phyloP scores from a whole-genome alignment of 2,113 vertebrate genomes.

The Chrysemys picta region DNA sequence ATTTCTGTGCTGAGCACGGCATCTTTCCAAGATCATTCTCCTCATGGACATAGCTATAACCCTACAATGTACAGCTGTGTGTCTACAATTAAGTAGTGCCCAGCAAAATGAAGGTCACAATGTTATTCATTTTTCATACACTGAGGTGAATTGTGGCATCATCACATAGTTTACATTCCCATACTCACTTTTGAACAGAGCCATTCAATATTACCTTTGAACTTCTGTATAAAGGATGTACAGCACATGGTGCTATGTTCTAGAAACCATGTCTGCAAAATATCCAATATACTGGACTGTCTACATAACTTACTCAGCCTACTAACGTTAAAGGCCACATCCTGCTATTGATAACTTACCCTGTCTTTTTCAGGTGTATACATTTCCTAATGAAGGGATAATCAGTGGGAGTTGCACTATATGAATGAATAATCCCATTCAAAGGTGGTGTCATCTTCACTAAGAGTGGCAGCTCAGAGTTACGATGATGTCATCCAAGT shows the following conservation, averaged over 20 bases:
- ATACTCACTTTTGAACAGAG: neutral
- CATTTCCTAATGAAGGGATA: constrained; percentile 58
- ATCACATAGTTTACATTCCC: neutral
- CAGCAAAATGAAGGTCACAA: neutral
- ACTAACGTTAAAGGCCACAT: constrained; percentile 35
- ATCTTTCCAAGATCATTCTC: neutral
- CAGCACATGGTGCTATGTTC: neutral
- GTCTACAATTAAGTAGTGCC: neutral
- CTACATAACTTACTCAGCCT: neutral
- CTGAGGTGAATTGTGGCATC: neutral
- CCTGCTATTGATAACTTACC: constrained; percentile 21
- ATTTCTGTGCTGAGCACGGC: neutral
- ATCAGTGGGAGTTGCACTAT: constrained; percentile 52
- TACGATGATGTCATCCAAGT: neutral
- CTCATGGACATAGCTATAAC: neutral
- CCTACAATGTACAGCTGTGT: neutral
- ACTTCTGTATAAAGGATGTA: neutral
- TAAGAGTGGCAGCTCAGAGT: neutral
- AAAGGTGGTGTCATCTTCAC: constrained; percentile 31
- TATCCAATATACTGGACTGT: neutral
- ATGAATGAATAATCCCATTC: constrained; percentile 8
- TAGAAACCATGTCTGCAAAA: neutral
- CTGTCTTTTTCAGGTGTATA: constrained; percentile 47
- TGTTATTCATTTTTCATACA: neutral
- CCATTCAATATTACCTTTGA: neutral